These are phyloP conservation scores for Ichneumoninae sp. DNA, from an alignment of 2,888 invertebrate genomes.

Conservation along the genomic window DNA sequence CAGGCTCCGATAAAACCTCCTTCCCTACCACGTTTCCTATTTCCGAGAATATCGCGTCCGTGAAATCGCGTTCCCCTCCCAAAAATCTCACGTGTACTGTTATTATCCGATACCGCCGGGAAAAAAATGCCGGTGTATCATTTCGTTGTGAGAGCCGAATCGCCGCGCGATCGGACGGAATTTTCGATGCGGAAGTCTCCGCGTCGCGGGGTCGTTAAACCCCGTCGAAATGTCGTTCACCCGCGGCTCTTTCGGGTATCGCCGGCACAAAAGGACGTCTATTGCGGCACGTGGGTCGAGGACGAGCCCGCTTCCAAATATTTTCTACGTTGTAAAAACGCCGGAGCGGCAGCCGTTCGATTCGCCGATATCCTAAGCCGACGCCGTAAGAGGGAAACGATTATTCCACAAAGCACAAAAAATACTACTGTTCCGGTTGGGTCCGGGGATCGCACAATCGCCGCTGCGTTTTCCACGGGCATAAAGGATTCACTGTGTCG, in stretches of 20 bases:
- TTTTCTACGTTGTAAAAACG: background rate
- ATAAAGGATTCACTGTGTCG: slow-evolving; percentile 62
- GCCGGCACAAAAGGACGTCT: slow-evolving; percentile 49
- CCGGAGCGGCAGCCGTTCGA: slow-evolving; percentile 44
- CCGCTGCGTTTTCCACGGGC: background rate
- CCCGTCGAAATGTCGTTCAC: slow-evolving; percentile 49
- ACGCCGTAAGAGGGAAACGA: slow-evolving; percentile 39
- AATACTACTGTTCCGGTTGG: slow-evolving; percentile 66
- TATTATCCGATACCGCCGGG: background rate
- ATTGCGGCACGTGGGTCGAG: slow-evolving; percentile 21
- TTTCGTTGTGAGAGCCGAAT: background rate
- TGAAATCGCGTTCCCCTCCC: background rate
- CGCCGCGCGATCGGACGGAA: background rate
- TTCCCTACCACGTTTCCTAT: background rate
- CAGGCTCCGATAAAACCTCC: background rate
- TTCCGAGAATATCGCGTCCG: background rate
- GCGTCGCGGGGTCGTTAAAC: slow-evolving; percentile 37
- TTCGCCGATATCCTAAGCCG: slow-evolving; percentile 46
- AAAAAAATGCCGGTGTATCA: background rate
- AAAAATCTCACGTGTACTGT: background rate
- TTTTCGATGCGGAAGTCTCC: slow-evolving; percentile 14
- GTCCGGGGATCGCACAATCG: slow-evolving; percentile 34
- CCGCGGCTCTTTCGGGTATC: slow-evolving; percentile 32
- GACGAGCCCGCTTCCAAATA: slow-evolving; percentile 36
- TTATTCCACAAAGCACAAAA: slow-evolving; percentile 52